phyloP scores from a whole-genome alignment of 2,797 vertebrate genomes.

The Anguilla anguilla region DNA sequence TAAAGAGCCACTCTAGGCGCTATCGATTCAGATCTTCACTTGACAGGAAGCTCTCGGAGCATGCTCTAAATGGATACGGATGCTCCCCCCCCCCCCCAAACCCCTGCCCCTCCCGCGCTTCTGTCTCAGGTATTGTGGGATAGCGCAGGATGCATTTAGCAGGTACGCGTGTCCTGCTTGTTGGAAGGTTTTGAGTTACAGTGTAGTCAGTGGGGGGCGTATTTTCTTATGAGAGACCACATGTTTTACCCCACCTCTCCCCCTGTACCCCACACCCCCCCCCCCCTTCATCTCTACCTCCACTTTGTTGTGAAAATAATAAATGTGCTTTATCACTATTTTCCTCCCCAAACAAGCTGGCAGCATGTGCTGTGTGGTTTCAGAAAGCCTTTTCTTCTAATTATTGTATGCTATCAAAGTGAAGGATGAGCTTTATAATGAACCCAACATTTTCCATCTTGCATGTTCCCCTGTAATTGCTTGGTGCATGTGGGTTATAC shows the following conservation, averaged over 20 bases:
- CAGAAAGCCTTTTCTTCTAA: slow-evolving; percentile 50
- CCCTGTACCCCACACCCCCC: slow-evolving; percentile 8
- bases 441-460: slow-evolving; percentile 47
- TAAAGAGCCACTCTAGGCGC: slow-evolving; percentile 80
- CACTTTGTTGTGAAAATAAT: slow-evolving; percentile 42
- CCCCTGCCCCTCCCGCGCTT: slow-evolving; percentile 48
- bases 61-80: slow-evolving; percentile 81
- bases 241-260: not conserved
- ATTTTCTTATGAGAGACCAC: slow-evolving; percentile 31
- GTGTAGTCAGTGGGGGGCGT: slow-evolving; percentile 35
- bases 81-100: not conserved
- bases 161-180: slow-evolving; percentile 57
- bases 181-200: slow-evolving; percentile 53
- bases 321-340: slow-evolving; percentile 49
- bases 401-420: slow-evolving; percentile 52
- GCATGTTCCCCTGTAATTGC: slow-evolving; percentile 44
- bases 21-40: slow-evolving; percentile 85
- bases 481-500: slow-evolving; percentile 40
- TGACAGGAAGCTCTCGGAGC: slow-evolving; percentile 81
- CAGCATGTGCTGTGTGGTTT: slow-evolving; percentile 40
- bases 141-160: slow-evolving; percentile 61
- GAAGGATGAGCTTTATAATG: slow-evolving; percentile 58
- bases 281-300: slow-evolving; percentile 40
- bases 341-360: slow-evolving; percentile 44
- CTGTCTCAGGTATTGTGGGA: slow-evolving; percentile 63